Base-by-base conservation (phyloP, 2,113 vertebrate genomes). In the Rhinogobius similis region DNA sequence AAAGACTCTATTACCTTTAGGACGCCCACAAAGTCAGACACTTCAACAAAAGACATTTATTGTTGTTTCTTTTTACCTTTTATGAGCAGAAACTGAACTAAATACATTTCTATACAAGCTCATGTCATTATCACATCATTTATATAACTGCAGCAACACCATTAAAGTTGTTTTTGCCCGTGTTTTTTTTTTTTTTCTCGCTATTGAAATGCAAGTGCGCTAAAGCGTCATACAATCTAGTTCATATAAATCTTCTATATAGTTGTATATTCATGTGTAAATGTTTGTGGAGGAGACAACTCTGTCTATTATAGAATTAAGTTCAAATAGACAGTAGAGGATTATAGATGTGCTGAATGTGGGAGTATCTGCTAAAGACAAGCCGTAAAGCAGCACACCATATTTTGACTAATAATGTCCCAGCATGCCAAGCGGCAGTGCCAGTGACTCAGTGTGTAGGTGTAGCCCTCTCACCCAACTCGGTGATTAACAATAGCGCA, bases 381-480 rank as follows among this genome's bases (percentile, higher is more conserved):
- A 79, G 39, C 48, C 62, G 65, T 65, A 46, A 71, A 72, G 76
- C 23, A 67, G 41, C 59, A 50, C 67, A 73, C 56, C 72, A 77
- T 75, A 73, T 78, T 82, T 87, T 43, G 50, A 86, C 76, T 74
- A 86, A 85, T 82, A 83, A 84, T 53, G 68, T 84, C 86, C 73
- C 82, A 76, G 78, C 66, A 73, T 75, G 65, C 76, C 11, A 62
- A 59, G 76, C n/a, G 10, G 41, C 59, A 69, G 77, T 75, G 81
- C 81, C 77, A 78, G 74, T 85, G 87, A 90, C 82, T 87, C 85
- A 79, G 77, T 73, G 77, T 80, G 87, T 87, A 78, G 81, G 86
- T 82, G 83, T 72, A 68, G 59, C 76, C 82, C 81, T 84, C 84
- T 84, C 85, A 86, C 73, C 82, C 86, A 78, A 81, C 76, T 78